Evolutionary conservation across 2,113 vertebrate species (phyloP).

Genomic region (Prolemur simus): DNA sequence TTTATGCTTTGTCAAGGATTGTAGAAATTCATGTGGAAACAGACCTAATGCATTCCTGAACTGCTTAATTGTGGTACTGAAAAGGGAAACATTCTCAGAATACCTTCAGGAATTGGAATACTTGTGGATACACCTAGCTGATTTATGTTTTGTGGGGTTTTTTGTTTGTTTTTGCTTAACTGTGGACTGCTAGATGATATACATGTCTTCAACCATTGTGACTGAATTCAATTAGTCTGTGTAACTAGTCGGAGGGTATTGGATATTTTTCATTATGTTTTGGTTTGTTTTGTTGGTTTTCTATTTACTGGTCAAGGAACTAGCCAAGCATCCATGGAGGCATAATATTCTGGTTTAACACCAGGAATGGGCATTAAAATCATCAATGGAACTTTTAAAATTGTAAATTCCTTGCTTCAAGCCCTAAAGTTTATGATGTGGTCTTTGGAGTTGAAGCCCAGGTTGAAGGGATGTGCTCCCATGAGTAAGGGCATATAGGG

Average conservation of each 20-base stretch:
- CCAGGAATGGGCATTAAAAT: background rate
- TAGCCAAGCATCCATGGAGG: background rate
- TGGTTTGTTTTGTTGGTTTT: background rate
- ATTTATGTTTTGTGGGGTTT: background rate
- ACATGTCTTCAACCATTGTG: background rate
- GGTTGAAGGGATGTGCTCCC: no score
- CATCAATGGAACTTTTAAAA: background rate
- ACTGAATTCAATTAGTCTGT: background rate
- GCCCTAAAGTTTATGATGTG: accelerated
- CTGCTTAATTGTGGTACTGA: background rate
- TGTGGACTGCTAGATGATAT: background rate
- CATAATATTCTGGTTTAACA: background rate
- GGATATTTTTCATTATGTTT: background rate
- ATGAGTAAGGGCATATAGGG: accelerated
- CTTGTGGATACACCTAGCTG: background rate
- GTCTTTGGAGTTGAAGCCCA: accelerated
- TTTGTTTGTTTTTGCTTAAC: background rate
- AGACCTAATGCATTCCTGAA: background rate
- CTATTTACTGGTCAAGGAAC: background rate
- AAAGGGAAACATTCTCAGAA: background rate
- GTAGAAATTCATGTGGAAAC: background rate
- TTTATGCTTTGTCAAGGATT: background rate
- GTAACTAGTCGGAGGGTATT: background rate
- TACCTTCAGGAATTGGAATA: background rate
- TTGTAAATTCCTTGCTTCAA: background rate